A percentile compares a stretch with the other conserved stretches of the same genome.
Conservation (phyloP, 2,797 vertebrate species). For the Pelobates cultripes region DNA sequence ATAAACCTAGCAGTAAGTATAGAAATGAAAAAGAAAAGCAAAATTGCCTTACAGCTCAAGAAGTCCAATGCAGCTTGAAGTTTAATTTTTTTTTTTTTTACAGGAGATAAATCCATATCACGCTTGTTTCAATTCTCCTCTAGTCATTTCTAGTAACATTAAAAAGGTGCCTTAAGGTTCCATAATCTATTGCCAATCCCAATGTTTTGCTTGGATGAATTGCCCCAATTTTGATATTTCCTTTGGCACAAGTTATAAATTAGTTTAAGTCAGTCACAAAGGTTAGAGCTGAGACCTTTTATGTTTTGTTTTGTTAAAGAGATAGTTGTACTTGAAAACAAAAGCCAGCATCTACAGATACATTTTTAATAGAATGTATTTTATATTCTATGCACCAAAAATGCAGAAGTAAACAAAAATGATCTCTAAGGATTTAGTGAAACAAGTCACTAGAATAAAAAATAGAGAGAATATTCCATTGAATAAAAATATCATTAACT, state of each 20-base stretch:
- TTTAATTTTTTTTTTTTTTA: conserved; percentile 5
- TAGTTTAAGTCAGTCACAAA: conserved; percentile 24
- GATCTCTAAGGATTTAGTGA: too few relatives aligned
- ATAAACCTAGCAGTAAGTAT: not conserved
- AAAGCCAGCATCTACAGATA: too few relatives aligned
- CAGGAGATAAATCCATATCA: conserved; percentile 37
- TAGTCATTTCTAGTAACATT: conserved; percentile 26
- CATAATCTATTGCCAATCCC: conserved; percentile 34
- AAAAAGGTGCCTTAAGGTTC: conserved; percentile 33
- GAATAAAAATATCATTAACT: too few relatives aligned
- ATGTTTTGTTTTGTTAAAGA: not conserved
- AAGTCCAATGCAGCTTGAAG: conserved; percentile 17
- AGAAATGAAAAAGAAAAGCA: conserved; percentile 11
- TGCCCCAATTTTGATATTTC: conserved; percentile 31
- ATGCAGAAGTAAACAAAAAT: not conserved
- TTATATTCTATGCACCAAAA: not conserved
- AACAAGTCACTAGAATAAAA: too few relatives aligned
- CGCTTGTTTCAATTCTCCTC: conserved; percentile 30
- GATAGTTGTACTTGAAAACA: not conserved
- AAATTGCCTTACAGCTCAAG: conserved; percentile 20
- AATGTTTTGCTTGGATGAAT: conserved; percentile 30
- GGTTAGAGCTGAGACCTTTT: conserved; percentile 2
- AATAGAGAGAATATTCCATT: too few relatives aligned
- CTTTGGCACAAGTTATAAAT: conserved; percentile 25
- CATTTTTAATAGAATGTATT: not conserved